Percentiles rank a stretch among this genome's conserved stretches.
Conservation (phyloP, 2,888 invertebrate species). For the Chouioia cunea region DNA sequence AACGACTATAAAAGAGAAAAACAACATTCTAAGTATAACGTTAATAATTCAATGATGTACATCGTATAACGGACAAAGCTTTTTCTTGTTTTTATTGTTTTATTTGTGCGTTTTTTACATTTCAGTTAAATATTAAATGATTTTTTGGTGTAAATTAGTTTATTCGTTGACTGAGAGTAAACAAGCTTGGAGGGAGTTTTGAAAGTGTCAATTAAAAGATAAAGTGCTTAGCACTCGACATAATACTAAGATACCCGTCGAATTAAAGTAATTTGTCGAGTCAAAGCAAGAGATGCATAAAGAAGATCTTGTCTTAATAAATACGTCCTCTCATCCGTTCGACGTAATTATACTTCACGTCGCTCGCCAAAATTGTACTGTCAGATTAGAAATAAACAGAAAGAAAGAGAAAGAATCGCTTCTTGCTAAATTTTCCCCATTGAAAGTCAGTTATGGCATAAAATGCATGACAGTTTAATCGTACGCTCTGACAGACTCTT, state of each 20-base stretch:
- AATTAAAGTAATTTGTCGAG: conserved; percentile 34
- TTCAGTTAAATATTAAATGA: too few relatives aligned
- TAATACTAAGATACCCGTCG: conserved; percentile 15
- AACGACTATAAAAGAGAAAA: too few relatives aligned
- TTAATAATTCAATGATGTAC: too few relatives aligned
- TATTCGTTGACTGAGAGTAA: too few relatives aligned
- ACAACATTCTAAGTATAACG: too few relatives aligned
- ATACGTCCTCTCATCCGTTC: neutral
- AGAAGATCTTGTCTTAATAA: conserved; percentile 19
- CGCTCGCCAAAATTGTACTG: conserved; percentile 22
- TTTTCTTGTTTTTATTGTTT: too few relatives aligned
- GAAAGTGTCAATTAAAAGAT: conserved; percentile 29
- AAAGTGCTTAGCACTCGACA: neutral
- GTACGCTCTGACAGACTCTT: conserved; percentile 29
- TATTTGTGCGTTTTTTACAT: too few relatives aligned
- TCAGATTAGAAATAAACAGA: conserved; percentile 38
- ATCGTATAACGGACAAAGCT: too few relatives aligned
- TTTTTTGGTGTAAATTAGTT: too few relatives aligned
- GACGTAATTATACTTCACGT: conserved; percentile 15
- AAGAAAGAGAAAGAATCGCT: neutral
- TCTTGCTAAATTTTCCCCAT: neutral
- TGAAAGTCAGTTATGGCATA: conserved; percentile 18
- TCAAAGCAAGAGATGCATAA: conserved; percentile 15
- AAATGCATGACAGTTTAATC: conserved; percentile 38
- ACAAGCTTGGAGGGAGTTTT: conserved; percentile 9